These are phyloP conservation scores for Cichladusa arquata DNA, from an alignment of 2,113 vertebrate genomes.

Conservation along the genomic window DNA sequence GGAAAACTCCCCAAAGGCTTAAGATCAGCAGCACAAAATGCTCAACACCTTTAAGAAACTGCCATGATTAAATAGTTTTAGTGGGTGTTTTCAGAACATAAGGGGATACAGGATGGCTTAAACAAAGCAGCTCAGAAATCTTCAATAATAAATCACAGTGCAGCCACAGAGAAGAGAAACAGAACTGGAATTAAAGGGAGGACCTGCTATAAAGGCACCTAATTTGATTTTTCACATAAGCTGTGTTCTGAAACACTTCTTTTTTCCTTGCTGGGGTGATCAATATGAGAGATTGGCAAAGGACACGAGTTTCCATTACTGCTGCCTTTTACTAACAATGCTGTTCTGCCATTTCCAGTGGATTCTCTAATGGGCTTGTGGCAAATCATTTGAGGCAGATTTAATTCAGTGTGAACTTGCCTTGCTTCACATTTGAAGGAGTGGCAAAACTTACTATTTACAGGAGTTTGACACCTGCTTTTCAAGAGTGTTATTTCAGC, in stretches of 20 bases:
- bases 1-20: background rate
- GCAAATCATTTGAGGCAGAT: background rate
- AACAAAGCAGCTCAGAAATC: background rate
- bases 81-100: background rate
- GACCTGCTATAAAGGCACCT: background rate
- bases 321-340: background rate
- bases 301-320: background rate
- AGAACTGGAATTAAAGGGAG: background rate
- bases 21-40: background rate
- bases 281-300: background rate
- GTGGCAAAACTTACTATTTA: background rate
- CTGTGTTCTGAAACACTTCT: background rate
- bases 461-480: background rate
- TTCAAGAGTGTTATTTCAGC: background rate
- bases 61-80: background rate
- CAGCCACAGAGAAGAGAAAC: background rate
- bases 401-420: background rate
- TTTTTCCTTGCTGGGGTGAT: background rate
- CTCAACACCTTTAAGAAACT: background rate
- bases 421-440: background rate
- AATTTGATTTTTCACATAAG: background rate
- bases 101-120: background rate
- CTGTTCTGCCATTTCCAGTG: background rate
- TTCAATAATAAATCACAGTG: background rate
- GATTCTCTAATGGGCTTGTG: background rate